Evolutionary conservation across 2,888 invertebrate genomes (phyloP).

Genomic region (Lobophora halterata): DNA sequence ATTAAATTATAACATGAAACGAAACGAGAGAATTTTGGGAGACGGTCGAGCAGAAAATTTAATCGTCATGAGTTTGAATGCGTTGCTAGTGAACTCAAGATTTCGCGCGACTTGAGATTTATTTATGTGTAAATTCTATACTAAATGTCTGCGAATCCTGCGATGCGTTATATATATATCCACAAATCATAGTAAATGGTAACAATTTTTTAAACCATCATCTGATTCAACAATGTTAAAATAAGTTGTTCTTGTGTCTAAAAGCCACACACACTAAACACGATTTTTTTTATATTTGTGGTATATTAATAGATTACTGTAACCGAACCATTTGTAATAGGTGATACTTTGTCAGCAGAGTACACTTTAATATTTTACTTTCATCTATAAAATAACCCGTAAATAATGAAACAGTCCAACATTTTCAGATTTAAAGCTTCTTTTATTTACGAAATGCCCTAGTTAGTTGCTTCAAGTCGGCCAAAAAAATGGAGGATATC

Average conservation of each 20-base stretch:
- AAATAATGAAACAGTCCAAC: conserved; percentile 14
- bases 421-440: conserved; percentile 21
- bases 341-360: too few species aligned
- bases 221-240: too few species aligned
- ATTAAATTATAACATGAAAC: conserved; percentile 34
- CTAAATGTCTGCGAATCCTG: conserved; percentile 3
- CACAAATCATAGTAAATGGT: too few species aligned
- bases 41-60: conserved; percentile 26
- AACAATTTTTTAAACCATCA: too few species aligned
- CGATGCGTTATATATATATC: too few species aligned
- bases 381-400: conserved; percentile 29
- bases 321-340: too few species aligned
- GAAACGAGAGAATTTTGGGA: conserved; percentile 32
- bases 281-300: too few species aligned
- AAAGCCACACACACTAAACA: too few species aligned
- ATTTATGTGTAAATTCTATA: conserved; percentile 15
- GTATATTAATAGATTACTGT: too few species aligned
- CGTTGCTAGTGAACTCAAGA: conserved; percentile 15
- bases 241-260: too few species aligned
- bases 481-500: conserved; percentile 45
- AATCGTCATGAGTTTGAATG: conserved; percentile 8
- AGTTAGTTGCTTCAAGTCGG: conserved; percentile 45
- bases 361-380: too few species aligned
- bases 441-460: conserved; percentile 43
- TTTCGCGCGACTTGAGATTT: conserved; percentile 9